These are phyloP conservation scores for Mus caroli DNA, from an alignment of 2,797 vertebrate genomes.

Conservation along the genomic window DNA sequence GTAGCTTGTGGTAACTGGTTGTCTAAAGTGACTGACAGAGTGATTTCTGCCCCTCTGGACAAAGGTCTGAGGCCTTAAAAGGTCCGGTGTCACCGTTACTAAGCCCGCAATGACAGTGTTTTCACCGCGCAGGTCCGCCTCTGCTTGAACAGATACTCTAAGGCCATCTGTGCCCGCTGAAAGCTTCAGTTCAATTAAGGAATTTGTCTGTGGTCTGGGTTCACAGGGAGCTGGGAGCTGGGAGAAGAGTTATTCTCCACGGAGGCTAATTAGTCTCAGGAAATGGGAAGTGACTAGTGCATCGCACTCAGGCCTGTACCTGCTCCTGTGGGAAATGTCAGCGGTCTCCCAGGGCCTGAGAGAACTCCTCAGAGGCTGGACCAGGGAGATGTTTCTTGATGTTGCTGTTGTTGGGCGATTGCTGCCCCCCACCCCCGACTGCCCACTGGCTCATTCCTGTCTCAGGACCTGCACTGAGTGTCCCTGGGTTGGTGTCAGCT, in stretches of 20 bases:
- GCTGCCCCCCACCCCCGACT: too few species aligned
- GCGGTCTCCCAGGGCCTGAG: not conserved
- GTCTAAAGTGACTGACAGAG: not conserved
- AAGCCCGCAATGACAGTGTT: not conserved
- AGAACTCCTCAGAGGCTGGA: not conserved
- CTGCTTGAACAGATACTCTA: not conserved
- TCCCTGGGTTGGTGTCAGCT: not conserved
- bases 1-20: not conserved
- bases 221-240: not conserved
- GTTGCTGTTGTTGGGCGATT: not conserved
- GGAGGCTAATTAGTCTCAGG: constrained; percentile 36
- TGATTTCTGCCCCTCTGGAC: not conserved
- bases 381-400: not conserved
- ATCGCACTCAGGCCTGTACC: not conserved
- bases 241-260: not conserved
- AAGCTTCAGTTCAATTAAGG: not conserved
- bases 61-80: constrained; percentile 57
- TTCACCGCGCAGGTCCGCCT: not conserved
- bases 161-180: not conserved
- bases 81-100: not conserved
- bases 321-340: not conserved
- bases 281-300: constrained; percentile 12
- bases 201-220: not conserved
- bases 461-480: not conserved
- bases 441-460: too few species aligned